Evolutionary conservation across 1,140 invertebrate genomes (phyloP).

Genomic region (Drosophila truncata): DNA sequence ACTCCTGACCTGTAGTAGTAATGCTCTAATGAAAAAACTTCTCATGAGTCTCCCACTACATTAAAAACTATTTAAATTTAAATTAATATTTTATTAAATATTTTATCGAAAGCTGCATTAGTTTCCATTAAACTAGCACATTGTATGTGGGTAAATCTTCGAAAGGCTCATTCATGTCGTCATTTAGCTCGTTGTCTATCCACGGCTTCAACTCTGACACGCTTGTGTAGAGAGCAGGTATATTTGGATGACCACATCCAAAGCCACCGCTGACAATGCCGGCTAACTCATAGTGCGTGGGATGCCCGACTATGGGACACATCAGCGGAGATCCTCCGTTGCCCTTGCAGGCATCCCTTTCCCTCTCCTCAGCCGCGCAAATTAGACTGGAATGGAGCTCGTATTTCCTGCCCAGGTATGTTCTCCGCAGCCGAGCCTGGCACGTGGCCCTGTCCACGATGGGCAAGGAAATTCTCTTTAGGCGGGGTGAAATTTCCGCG

Average conservation of each 20-base stretch:
- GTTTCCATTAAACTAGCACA: neutral
- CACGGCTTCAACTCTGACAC: conserved; percentile 82
- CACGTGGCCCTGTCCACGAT: conserved; percentile 85
- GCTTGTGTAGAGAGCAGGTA: conserved; percentile 92
- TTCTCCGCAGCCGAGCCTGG: conserved; percentile 81
- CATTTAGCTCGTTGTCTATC: neutral
- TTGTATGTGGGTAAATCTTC: neutral
- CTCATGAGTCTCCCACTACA: no score
- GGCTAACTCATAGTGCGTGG: conserved; percentile 86
- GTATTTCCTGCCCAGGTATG: conserved; percentile 85
- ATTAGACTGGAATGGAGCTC: conserved; percentile 85
- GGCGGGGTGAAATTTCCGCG: conserved; percentile 39
- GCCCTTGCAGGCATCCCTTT: conserved; percentile 90
- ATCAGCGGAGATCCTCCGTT: conserved; percentile 90
- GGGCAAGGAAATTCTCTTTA: conserved; percentile 88
- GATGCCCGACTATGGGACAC: conserved; percentile 86
- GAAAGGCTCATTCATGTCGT: neutral
- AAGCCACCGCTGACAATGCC: conserved; percentile 91
- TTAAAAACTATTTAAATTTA: no score
- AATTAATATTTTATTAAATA: no score
- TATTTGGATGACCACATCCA: conserved; percentile 87
- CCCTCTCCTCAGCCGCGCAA: conserved; percentile 88
- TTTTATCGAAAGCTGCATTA: no score
- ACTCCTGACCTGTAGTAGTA: no score
- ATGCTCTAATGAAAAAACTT: no score